Conservation (phyloP, 1,140 invertebrate species). For the Globodera rostochiensis region DNA sequence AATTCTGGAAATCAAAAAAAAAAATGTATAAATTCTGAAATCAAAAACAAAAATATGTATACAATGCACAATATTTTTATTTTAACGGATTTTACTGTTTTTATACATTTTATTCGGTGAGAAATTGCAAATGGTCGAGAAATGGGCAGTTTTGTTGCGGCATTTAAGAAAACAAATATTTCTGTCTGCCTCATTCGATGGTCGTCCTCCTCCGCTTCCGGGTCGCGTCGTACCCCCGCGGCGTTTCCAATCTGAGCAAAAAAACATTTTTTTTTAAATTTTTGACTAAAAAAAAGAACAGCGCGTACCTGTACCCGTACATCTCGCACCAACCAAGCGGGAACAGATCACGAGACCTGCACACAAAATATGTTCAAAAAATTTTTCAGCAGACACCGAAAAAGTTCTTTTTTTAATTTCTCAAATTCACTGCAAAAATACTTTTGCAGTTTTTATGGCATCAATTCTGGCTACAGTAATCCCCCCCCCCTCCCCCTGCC, state of each 20-base stretch:
- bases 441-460: too few relatives aligned
- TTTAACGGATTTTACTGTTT: not conserved
- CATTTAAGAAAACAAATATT: too few relatives aligned
- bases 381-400: not conserved
- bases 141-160: too few relatives aligned
- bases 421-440: too few relatives aligned
- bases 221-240: not conserved
- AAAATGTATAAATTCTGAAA: not conserved
- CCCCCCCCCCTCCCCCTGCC: too few relatives aligned
- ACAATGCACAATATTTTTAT: not conserved
- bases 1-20: not conserved
- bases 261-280: slow-evolving; percentile 5
- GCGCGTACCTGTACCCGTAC: slow-evolving; percentile 33
- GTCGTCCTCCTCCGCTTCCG: not conserved
- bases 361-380: not conserved
- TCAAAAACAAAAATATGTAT: not conserved
- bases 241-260: slow-evolving; percentile 20
- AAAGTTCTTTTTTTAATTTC: too few relatives aligned
- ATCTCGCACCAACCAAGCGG: slow-evolving; percentile 44
- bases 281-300: not conserved
- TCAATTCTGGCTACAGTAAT: not conserved
- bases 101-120: too few relatives aligned
- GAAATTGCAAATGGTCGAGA: too few relatives aligned
- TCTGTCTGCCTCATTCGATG: not conserved
- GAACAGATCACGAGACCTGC: slow-evolving; percentile 39